These are phyloP conservation scores for Hydrolagus colliei DNA, from an alignment of 2,797 vertebrate genomes.

Conservation along the genomic window DNA sequence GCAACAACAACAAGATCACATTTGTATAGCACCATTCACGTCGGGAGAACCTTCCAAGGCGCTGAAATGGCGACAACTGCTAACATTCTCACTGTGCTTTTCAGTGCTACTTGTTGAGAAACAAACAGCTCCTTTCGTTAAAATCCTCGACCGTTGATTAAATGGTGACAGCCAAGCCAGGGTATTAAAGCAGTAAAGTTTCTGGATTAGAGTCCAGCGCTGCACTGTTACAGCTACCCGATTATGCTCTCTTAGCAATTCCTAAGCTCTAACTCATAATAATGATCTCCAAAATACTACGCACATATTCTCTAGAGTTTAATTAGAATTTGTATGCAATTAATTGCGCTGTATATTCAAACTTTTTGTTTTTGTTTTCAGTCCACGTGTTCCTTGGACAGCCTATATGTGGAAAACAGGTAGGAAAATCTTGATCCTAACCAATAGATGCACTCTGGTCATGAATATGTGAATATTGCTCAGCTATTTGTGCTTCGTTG, in stretches of 20 bases:
- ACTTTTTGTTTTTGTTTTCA: slow-evolving; percentile 62
- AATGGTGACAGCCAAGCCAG: background rate
- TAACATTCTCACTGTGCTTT: background rate
- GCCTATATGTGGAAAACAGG: slow-evolving; percentile 83
- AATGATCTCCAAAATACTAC: background rate
- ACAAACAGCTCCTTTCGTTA: background rate
- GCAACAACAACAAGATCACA: background rate
- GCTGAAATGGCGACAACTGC: background rate
- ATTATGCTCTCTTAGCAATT: background rate
- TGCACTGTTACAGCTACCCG: background rate
- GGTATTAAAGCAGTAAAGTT: background rate
- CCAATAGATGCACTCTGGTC: background rate
- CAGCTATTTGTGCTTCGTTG: background rate
- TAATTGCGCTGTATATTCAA: slow-evolving; percentile 35
- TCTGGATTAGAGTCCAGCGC: background rate
- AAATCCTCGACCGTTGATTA: background rate
- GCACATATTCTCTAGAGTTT: background rate
- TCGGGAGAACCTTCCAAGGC: no score
- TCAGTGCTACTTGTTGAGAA: background rate
- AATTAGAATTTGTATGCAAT: background rate
- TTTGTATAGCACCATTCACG: no score
- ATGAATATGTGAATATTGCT: background rate
- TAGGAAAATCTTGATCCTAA: slow-evolving; percentile 48
- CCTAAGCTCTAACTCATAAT: background rate
- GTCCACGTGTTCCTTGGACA: slow-evolving; percentile 78